Conservation (phyloP, 64 coral and sea anemone genomes). For the Pachyseris speciosa region DNA sequence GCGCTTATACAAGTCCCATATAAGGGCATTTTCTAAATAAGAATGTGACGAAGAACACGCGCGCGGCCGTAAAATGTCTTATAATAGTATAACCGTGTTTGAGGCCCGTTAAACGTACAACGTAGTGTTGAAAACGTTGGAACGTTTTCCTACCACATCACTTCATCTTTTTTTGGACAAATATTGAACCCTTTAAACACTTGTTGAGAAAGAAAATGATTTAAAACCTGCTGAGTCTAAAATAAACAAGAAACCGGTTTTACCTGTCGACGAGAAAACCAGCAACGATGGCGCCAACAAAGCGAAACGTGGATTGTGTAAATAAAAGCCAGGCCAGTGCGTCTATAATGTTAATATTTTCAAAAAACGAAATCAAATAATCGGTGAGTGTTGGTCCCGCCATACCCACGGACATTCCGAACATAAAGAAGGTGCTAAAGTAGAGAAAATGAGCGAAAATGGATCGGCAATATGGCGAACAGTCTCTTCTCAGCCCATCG, state of each 20-base stretch:
- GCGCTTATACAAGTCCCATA: too few species aligned
- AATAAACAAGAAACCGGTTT: not conserved
- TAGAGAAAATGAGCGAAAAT: slow-evolving; percentile 71
- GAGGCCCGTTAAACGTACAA: too few species aligned
- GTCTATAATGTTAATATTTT: slow-evolving; percentile 68
- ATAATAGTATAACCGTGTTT: too few species aligned
- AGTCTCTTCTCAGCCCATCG: not conserved
- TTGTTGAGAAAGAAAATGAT: not conserved
- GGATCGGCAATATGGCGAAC: slow-evolving; percentile 1
- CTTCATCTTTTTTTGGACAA: too few species aligned
- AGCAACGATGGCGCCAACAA: slow-evolving; percentile 82
- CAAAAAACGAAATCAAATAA: slow-evolving; percentile 80
- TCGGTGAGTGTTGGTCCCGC: slow-evolving; percentile 86
- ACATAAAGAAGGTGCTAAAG: slow-evolving; percentile 88
- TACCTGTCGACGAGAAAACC: slow-evolving; percentile 91
- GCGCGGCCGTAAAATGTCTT: too few species aligned
- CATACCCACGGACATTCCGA: slow-evolving; percentile 92
- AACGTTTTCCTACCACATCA: too few species aligned
- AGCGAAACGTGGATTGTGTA: slow-evolving; percentile 77
- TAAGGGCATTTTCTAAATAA: too few species aligned
- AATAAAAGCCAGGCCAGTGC: slow-evolving; percentile 87
- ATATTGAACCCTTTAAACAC: too few species aligned
- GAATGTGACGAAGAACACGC: too few species aligned
- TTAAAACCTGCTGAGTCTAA: not conserved
- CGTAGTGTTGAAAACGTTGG: too few species aligned